These are phyloP conservation scores for Augochlorella aurata DNA, from an alignment of 2,888 invertebrate species.

Conservation along the genomic window DNA sequence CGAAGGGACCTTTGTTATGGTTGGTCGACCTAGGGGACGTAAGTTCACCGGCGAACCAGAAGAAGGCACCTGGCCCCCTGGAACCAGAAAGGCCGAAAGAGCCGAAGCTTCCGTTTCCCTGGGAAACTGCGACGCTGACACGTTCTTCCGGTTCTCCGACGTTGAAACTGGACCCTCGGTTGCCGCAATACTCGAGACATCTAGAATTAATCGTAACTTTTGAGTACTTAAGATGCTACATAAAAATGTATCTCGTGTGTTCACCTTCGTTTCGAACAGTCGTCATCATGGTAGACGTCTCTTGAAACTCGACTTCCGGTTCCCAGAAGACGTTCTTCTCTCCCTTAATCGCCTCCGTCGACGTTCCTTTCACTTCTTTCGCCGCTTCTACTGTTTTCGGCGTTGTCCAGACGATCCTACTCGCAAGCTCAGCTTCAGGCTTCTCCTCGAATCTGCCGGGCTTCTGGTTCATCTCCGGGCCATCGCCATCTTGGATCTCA, in stretches of 20 bases:
- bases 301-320: conserved; percentile 29
- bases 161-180: conserved; percentile 25
- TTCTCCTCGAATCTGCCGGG: conserved; percentile 51
- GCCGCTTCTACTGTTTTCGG: conserved; percentile 54
- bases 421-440: conserved; percentile 57
- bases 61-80: conserved; percentile 84
- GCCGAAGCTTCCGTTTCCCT: conserved; percentile 83
- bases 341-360: conserved; percentile 23
- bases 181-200: conserved; percentile 14
- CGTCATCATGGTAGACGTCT: conserved; percentile 13
- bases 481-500: conserved; percentile 68
- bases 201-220: conserved; percentile 31
- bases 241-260: neutral
- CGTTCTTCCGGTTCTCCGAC: conserved; percentile 46
- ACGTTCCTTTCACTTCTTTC: conserved; percentile 25
- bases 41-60: conserved; percentile 46
- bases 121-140: conserved; percentile 65
- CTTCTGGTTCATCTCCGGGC: conserved; percentile 61
- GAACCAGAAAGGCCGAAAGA: conserved; percentile 86
- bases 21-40: conserved; percentile 83
- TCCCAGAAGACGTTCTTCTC: conserved; percentile 43
- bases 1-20: conserved; percentile 85
- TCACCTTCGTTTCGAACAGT: conserved; percentile 46
- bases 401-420: conserved; percentile 74
- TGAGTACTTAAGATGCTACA: neutral